Evolutionary conservation across 2,888 invertebrate genomes (phyloP).

Genomic region (Drosophila rellima): DNA sequence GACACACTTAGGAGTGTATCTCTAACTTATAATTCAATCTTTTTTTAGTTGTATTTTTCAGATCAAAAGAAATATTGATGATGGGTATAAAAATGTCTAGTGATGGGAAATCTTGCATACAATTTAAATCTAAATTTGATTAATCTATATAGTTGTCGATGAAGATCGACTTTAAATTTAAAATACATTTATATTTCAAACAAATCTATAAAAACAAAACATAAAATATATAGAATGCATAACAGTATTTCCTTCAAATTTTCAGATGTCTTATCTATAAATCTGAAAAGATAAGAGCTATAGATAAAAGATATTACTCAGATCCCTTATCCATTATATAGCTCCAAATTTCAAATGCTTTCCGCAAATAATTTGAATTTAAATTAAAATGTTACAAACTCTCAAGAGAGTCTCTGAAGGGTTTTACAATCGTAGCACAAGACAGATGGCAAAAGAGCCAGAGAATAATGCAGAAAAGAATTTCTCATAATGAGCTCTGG

Average conservation of each 20-base stretch:
- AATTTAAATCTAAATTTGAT: too few species aligned
- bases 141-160: too few species aligned
- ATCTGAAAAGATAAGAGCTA: background rate
- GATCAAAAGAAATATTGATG: too few species aligned
- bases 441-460: too few species aligned
- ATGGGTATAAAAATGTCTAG: too few species aligned
- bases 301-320: background rate
- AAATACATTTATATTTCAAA: too few species aligned
- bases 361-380: background rate
- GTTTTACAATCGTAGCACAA: background rate
- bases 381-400: background rate
- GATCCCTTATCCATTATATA: background rate
- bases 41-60: background rate
- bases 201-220: too few species aligned
- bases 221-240: too few species aligned
- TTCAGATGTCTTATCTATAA: background rate
- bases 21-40: background rate
- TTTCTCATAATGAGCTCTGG: constrained; percentile 8
- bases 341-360: background rate
- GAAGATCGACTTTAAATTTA: too few species aligned
- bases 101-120: too few species aligned
- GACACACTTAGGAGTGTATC: too few species aligned
- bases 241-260: background rate
- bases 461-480: background rate
- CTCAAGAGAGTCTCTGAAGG: background rate